Percentiles rank a stretch among this genome's conserved stretches.
These are phyloP conservation scores for Enteromius mattozi DNA, from an alignment of 2,797 vertebrate species.

Conservation along the genomic window DNA sequence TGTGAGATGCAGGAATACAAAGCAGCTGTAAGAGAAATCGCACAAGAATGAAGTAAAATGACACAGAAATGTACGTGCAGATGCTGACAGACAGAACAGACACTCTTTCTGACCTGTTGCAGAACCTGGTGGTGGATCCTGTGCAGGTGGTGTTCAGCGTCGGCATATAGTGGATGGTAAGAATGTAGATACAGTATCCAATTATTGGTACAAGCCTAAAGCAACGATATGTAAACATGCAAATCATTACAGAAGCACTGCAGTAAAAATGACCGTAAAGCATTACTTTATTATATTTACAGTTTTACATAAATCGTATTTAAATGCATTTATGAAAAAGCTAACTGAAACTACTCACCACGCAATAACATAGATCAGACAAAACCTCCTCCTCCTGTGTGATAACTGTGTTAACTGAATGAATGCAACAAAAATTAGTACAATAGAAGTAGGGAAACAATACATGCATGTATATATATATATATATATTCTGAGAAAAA, in stretches of 20 bases:
- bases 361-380: conserved; percentile 64
- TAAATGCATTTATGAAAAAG: conserved; percentile 6
- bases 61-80: not conserved
- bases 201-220: conserved; percentile 71
- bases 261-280: not conserved
- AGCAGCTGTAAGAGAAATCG: conserved; percentile 73
- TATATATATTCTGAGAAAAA: not conserved
- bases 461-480: not conserved
- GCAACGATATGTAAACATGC: conserved; percentile 10
- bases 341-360: conserved; percentile 72
- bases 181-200: conserved; percentile 69
- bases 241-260: not conserved
- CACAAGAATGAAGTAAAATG: conserved; percentile 13
- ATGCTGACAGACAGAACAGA: not conserved
- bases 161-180: conserved; percentile 48
- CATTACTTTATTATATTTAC: not conserved
- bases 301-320: not conserved
- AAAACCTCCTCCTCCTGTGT: conserved; percentile 32
- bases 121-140: conserved; percentile 16
- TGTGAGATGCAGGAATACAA: conserved; percentile 76
- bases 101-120: conserved; percentile 47
- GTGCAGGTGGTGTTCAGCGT: not conserved
- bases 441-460: not conserved
- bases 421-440: conserved; percentile 5
- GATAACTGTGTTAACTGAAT: conserved; percentile 56